Conservation (phyloP, 2,113 vertebrate genomes). For the Plecotus auritus region DNA sequence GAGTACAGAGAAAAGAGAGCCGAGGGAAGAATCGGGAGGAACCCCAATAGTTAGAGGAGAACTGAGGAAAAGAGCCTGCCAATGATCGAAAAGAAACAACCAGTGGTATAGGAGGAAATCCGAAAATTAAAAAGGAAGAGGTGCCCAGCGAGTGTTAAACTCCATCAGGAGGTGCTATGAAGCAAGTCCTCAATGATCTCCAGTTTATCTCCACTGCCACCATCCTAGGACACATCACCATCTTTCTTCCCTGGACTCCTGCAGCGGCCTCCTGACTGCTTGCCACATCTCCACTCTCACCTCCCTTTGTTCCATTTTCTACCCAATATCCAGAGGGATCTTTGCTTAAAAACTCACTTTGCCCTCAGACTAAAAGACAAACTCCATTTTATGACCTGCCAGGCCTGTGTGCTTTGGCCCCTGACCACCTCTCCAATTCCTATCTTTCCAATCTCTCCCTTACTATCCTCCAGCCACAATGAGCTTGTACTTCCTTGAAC, state of each 20-base stretch:
- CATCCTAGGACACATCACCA: background rate
- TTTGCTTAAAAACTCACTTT: background rate
- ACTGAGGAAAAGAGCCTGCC: background rate
- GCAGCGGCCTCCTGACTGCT: background rate
- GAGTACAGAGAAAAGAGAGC: background rate
- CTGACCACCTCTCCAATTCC: background rate
- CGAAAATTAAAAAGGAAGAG: background rate
- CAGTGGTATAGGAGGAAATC: background rate
- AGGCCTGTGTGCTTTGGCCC: background rate
- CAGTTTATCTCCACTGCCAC: background rate
- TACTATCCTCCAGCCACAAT: background rate
- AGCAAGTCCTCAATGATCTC: background rate
- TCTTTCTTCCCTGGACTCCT: background rate
- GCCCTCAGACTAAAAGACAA: background rate
- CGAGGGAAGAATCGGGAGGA: background rate
- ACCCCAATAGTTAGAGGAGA: background rate
- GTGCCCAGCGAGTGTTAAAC: background rate
- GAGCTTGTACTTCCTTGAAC: background rate
- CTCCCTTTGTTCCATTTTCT: background rate
- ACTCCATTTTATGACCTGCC: background rate
- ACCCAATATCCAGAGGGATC: background rate
- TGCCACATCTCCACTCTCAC: background rate
- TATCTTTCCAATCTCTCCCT: background rate
- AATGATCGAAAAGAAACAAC: background rate
- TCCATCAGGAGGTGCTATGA: background rate